These are phyloP conservation scores for Argynnis bischoffii DNA, from an alignment of 2,888 invertebrate species.

Conservation along the genomic window DNA sequence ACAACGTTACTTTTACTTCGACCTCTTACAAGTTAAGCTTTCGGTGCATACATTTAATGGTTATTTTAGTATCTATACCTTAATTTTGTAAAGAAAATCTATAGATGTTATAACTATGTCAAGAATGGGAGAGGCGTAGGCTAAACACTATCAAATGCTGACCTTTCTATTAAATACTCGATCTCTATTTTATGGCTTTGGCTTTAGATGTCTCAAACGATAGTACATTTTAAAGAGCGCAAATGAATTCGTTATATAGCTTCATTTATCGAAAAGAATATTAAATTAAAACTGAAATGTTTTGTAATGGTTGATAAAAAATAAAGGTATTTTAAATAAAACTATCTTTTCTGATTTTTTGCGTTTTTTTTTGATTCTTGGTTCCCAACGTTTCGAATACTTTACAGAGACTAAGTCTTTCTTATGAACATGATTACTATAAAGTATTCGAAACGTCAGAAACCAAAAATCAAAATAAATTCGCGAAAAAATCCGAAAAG, in stretches of 20 bases:
- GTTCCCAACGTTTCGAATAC: too few relatives aligned
- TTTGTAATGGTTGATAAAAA: too few relatives aligned
- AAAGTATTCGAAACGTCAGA: too few relatives aligned
- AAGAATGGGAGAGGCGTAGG: constrained; percentile 41
- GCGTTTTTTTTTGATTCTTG: too few relatives aligned
- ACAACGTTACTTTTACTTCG: constrained; percentile 23
- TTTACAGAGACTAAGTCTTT: too few relatives aligned
- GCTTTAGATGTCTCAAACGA: constrained; percentile 31
- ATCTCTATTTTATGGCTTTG: constrained; percentile 34
- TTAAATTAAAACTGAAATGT: too few relatives aligned
- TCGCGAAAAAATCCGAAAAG: too few relatives aligned
- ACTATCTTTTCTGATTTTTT: too few relatives aligned
- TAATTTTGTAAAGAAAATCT: background rate
- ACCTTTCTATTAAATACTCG: constrained; percentile 41
- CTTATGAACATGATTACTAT: too few relatives aligned
- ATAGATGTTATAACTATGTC: constrained; percentile 29
- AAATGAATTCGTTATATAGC: constrained; percentile 8
- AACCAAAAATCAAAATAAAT: too few relatives aligned
- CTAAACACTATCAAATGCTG: constrained; percentile 42
- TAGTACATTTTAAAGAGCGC: constrained; percentile 16
- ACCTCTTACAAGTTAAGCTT: constrained; percentile 4
- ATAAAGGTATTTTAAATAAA: too few relatives aligned
- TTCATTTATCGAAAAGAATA: constrained; percentile 1
- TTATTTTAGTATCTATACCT: constrained; percentile 20
- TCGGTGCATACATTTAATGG: constrained; percentile 25